Conservation (phyloP, 1,140 invertebrate species). For the Pseudomyrmex cubaensis region DNA sequence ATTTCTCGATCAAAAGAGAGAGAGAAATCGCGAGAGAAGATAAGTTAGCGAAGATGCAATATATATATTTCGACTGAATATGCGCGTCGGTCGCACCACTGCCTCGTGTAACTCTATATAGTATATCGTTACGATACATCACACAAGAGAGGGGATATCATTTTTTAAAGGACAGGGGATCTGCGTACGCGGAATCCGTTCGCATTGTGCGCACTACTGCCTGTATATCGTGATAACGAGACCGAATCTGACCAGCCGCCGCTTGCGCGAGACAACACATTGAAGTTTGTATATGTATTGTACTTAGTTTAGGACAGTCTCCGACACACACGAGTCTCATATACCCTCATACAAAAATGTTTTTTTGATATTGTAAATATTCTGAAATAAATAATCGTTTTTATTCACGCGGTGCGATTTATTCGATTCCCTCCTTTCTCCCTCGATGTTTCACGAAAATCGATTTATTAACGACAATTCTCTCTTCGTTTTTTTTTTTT, state of each 20-base stretch:
- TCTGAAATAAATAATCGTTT: slow-evolving; percentile 84
- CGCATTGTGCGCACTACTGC: slow-evolving; percentile 44
- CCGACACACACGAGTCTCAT: slow-evolving; percentile 71
- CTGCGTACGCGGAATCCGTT: slow-evolving; percentile 52
- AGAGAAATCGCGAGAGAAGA: not conserved
- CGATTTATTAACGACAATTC: not conserved
- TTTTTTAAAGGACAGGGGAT: slow-evolving; percentile 54
- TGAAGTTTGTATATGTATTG: slow-evolving; percentile 74
- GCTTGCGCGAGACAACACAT: slow-evolving; percentile 67
- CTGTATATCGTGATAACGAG: slow-evolving; percentile 60
- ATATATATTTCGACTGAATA: not conserved
- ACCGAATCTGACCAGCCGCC: slow-evolving; percentile 69
- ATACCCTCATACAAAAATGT: slow-evolving; percentile 76
- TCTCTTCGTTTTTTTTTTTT: too few relatives aligned
- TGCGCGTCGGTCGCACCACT: not conserved
- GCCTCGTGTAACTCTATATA: slow-evolving; percentile 6
- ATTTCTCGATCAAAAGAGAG: slow-evolving; percentile 36
- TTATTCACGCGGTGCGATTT: slow-evolving; percentile 74
- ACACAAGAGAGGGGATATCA: slow-evolving; percentile 26
- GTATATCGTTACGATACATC: not conserved
- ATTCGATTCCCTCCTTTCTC: not conserved
- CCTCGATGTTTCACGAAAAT: not conserved
- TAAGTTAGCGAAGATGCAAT: slow-evolving; percentile 10
- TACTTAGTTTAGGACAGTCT: slow-evolving; percentile 75
- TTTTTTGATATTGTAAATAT: slow-evolving; percentile 84